Conservation (phyloP, 1,140 invertebrate genomes). For the Melanaphis sacchari region DNA sequence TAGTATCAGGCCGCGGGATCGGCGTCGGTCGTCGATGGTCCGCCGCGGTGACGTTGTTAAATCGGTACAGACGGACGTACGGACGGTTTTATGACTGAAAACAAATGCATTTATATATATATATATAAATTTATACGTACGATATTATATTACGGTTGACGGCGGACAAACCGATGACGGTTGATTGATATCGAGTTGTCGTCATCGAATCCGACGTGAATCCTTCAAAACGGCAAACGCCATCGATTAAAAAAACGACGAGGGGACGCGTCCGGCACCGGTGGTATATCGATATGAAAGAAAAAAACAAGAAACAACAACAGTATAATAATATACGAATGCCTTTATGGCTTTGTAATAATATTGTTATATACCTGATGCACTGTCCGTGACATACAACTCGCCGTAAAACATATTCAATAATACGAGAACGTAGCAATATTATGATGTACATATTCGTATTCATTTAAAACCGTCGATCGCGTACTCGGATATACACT, state of each 20-base stretch:
- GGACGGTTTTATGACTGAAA: not conserved
- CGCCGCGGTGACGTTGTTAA: conserved; percentile 10
- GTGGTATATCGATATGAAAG: not conserved
- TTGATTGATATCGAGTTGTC: conserved; percentile 42
- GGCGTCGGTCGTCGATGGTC: not conserved
- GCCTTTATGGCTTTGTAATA: too few species aligned
- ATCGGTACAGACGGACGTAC: not conserved
- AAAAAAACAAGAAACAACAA: not conserved
- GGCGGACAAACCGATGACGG: conserved; percentile 1
- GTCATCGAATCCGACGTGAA: conserved; percentile 11
- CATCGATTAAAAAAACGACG: not conserved
- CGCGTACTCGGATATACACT: too few species aligned
- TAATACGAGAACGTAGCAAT: too few species aligned
- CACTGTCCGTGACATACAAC: too few species aligned
- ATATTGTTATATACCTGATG: too few species aligned
- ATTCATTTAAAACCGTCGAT: too few species aligned
- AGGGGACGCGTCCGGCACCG: not conserved
- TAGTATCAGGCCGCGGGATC: not conserved
- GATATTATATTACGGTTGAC: not conserved
- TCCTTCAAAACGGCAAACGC: not conserved
- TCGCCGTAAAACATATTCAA: too few species aligned
- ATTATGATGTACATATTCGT: too few species aligned
- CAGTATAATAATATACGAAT: too few species aligned
- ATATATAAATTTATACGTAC: not conserved
- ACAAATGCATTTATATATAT: not conserved